Evolutionary conservation across 2,888 invertebrate species (phyloP), one percentile per base, ranked within the genome.

Genomic region (Loripinus fragilis): DNA sequence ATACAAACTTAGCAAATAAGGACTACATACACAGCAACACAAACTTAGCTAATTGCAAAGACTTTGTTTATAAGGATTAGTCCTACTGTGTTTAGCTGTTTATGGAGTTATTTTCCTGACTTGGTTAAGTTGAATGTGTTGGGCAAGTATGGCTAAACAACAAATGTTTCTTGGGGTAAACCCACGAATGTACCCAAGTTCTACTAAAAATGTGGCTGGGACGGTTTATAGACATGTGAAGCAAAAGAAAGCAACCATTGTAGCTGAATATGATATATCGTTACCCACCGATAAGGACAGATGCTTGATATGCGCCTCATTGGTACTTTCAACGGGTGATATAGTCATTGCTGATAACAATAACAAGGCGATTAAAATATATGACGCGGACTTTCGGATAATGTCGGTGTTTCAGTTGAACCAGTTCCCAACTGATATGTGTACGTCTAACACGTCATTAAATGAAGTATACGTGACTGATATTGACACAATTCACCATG

Each of bases 341-440:
- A 41, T 83, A 20, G 71, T 80, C 23, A 15, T 83, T 12, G 83
- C 78, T 1, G 83, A 83, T 68, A 38, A 80, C 33, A 83, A 83
- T 66, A 83, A 83, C 68, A 74, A 50, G n/a, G 77, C 71, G 23
- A n/a, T 83, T 7, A 83, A 83, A 69, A 42, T 83, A 10, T 83
- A 68, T 50, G 69, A 80, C 41, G n/a, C 64, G 1, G 38, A 67
- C 17, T 33, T 48, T 30, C 69, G 83, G 76, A 65, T 23, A 2
- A 48, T 28, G 23, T 72, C 78, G 30, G 68, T 69, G 1, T 65
- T 79, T 25, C 42, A 64, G 45, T 17, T 83, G 10, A 69, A 78
- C 25, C 60, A 74, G 20, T 80, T 78, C 17, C 77, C 80, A 7
- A 73, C 78, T 25, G 83, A 80, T 69, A 73, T 83, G 15, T 83